Base-by-base conservation (phyloP, 2,888 invertebrate genomes). In the Diloba caeruleocephala region DNA sequence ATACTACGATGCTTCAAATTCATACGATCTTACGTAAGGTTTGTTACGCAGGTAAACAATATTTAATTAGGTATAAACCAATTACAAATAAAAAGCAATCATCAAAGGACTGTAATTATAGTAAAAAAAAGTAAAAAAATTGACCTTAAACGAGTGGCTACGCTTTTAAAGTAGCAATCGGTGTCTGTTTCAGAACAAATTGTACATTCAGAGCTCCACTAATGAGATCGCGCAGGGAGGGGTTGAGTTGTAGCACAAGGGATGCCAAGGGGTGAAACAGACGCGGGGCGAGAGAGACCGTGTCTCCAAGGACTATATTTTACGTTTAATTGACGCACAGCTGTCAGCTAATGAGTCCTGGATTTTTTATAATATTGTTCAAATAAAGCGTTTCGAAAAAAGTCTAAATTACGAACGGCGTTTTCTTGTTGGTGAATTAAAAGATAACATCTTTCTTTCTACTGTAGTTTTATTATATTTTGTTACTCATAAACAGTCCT, bases 241-340 rank as follows among this genome's bases (percentile, higher is more conserved):
- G 76, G 76, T 76, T 74, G 84, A 78, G 76, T 82, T 82, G 81
- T 71, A 74, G 78, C 74, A 61, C 69, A 64, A 54, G 71, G 71
- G 63, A 71, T 67, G 70, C 71, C 63, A 64, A 65, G 74, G 74
- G 74, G 69, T 56, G 60, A 55, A 57, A 54, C 52, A 68, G 68
- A 58, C 44, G 75, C 66, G 58, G 55, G 49, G 65, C 49, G 71
- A 53, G 75, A 63, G 66, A 62, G 37, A 43, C 38, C 51, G 78
- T 82, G 84, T 86, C 86, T 85, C 86, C 81, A 71, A 82, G 84
- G 88, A 86, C 90, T 85, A 90, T 92, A 92, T 91, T 92, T 92
- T 88, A 90, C 85, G 87, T 89, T 90, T 92, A 92, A 92, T 91
- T 92, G 92, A 91, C 89, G 89, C 90, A 81, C 89, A 87, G 89